Evolutionary conservation across 1,140 invertebrate species (phyloP), one percentile per base, ranked within the genome.

Genomic region (Heliconius eleuchia): DNA sequence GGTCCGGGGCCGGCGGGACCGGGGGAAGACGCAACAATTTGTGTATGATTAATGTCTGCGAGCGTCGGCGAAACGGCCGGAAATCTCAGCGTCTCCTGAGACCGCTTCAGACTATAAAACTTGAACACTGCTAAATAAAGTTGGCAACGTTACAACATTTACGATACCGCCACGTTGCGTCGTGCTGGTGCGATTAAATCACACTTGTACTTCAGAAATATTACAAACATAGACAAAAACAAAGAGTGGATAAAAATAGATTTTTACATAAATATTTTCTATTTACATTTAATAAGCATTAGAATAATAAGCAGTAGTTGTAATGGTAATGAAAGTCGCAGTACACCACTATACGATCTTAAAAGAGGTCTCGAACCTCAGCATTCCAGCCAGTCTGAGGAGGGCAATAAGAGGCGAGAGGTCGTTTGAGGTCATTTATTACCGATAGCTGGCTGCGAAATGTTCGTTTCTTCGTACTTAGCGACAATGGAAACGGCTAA

Each of bases 41-140:
- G 86, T 88, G 87, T 88, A 91, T 93, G 91, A 93, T 93, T 89
- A 88, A 92, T 92, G 89, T 83, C 39, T 66, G 71, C 82, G 72
- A 79, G 71, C 70, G 34, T 73, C 80, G 79, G 71, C 71, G 79
- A 70, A 83, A 76, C 76, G 71, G 82, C 73, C 78, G 80, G 84
- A 83, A 86, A 88, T 88, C 88, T 87, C 83, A 60, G 80, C 84
- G 83, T 80, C 87, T 87, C 89, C 66, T 50, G 91, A 88, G 89
- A 87, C 81, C 89, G 86, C 79, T 90, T 87, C 77, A 78, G 80
- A 84, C 87, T 88, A 85, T 85, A 80, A 85, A 89, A 89, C 82
- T 88, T 84, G 75, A 82, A 80, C 77, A 75, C 72, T 39, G 76
- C 57, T 81, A 60, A 71, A 72, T 77, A 76, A 73, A 73, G 55